Evolutionary conservation across 2,797 vertebrate genomes (phyloP), one percentile per base, ranked within the genome.

Genomic region (Brachymystax lenok): DNA sequence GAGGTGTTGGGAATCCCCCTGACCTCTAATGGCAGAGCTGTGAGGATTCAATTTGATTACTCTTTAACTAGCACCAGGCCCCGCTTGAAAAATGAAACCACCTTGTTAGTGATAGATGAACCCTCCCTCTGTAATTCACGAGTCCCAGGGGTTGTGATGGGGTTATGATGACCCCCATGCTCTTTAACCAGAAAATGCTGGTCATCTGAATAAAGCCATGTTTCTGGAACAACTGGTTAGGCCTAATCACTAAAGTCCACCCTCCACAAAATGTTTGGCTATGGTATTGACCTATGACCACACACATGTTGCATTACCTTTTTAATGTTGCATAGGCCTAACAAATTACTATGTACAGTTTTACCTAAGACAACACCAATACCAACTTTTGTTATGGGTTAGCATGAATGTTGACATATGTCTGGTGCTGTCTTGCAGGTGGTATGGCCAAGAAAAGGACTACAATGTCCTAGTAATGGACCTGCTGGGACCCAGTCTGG

Each of bases 391-490:
- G 3, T 28, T 14, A 17, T 30, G 28, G 0, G 27, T 28, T 56
- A n/a, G 24, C 19, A 54, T 54, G 52, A 72, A 14, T 50, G 17
- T 52, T 59, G 3, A 68, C 33, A 8, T 13, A 30, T 66, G 51
- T 35, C 16, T 75, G 4, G 24, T 80, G 16, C 28, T 80, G 52
- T 80, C 69, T 81, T 85, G 28, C 92, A 99, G 98, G 95, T 99
- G 98, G 98, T 99, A 99, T 96, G 98, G 98, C 84, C 98, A 99
- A 90, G 98, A 99, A 93, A 99, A 99, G 90, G 98, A 99, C 93
- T 99, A 99, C 89, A 99, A 99, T 80, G 98, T 99, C 91, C 98
- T 99, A 97, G 98, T 99, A 90, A 99, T 99, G 98, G 98, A 99
- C 90, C 94, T 99, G 90, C 95, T 99, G 54, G 98, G 98, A 80